Percentiles rank a stretch among this genome's conserved stretches.
phyloP scores from a whole-genome alignment of 2,888 invertebrate genomes.

The Ectemnius cavifrons region DNA sequence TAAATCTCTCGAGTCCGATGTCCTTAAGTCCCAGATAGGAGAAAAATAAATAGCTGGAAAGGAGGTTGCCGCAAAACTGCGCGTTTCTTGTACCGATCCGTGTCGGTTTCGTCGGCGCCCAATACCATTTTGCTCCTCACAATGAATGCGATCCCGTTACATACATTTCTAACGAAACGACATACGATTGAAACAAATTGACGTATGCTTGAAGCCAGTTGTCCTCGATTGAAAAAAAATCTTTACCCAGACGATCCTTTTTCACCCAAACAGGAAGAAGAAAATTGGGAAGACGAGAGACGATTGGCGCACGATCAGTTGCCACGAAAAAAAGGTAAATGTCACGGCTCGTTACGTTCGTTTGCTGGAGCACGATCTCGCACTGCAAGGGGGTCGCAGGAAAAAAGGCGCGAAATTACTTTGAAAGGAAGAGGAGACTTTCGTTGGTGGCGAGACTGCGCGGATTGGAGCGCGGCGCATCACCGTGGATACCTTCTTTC shows the following conservation, averaged over 20 bases:
- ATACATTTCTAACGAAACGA: too few relatives aligned
- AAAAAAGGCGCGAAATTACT: conserved; percentile 68
- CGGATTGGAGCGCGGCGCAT: conserved; percentile 19
- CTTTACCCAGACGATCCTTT: too few relatives aligned
- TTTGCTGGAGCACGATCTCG: conserved; percentile 28
- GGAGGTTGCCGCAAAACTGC: conserved; percentile 58
- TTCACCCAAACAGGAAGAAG: too few relatives aligned
- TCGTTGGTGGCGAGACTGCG: conserved; percentile 64
- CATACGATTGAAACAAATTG: too few relatives aligned
- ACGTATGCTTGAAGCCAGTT: too few relatives aligned
- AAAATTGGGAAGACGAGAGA: too few relatives aligned
- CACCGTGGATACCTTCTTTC: conserved; percentile 21
- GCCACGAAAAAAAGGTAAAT: conserved; percentile 56
- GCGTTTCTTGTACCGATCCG: conserved; percentile 39
- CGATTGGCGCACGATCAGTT: conserved; percentile 29
- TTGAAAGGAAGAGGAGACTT: conserved; percentile 77
- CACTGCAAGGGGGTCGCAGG: conserved; percentile 39
- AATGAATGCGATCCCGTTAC: too few relatives aligned
- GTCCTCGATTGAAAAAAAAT: too few relatives aligned
- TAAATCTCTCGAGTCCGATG: conserved; percentile 56
- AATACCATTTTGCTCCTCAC: too few relatives aligned
- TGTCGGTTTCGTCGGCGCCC: neutral
- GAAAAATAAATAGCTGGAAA: conserved; percentile 61
- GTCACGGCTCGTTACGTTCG: conserved; percentile 69
- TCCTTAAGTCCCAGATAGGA: conserved; percentile 56